Percentiles rank a stretch among this genome's conserved stretches.
Conservation (phyloP, 92 coral and sea anemone genomes). For the Zoanthus gigantus region DNA sequence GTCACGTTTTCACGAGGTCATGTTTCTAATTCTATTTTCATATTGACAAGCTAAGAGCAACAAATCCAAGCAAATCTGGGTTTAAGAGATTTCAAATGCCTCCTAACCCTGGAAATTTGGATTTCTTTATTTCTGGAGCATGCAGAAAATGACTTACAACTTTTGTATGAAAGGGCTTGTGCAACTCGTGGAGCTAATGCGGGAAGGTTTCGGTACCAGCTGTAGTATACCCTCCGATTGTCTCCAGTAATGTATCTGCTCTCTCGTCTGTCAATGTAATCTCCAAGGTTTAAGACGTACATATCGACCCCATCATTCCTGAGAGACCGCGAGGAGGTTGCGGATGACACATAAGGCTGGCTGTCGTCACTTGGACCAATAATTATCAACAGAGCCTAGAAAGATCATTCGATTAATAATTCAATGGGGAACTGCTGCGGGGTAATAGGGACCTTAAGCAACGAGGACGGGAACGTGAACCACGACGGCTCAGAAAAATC, state of each 20-base stretch:
- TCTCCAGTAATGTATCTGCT: slow-evolving; percentile 36
- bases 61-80: too few relatives aligned
- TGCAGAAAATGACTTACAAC: slow-evolving; percentile 7
- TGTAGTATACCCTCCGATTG: slow-evolving; percentile 16
- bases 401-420: not conserved
- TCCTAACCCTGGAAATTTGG: not conserved
- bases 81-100: too few relatives aligned
- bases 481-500: too few relatives aligned
- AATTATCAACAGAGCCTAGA: slow-evolving; percentile 38
- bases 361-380: slow-evolving; percentile 43
- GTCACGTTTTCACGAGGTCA: too few relatives aligned
- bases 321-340: not conserved
- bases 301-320: slow-evolving; percentile 32
- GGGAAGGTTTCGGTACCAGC: slow-evolving; percentile 38
- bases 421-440: too few relatives aligned
- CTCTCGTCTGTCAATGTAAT: slow-evolving; percentile 40
- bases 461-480: too few relatives aligned
- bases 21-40: too few relatives aligned
- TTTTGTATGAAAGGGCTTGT: slow-evolving; percentile 18
- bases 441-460: too few relatives aligned
- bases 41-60: too few relatives aligned
- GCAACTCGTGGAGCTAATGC: slow-evolving; percentile 30
- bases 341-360: slow-evolving; percentile 36
- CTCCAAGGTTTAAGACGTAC: slow-evolving; percentile 40
- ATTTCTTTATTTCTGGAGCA: not conserved